Evolutionary conservation across 2,888 invertebrate species (phyloP).

Genomic region (Pyralis farinalis): DNA sequence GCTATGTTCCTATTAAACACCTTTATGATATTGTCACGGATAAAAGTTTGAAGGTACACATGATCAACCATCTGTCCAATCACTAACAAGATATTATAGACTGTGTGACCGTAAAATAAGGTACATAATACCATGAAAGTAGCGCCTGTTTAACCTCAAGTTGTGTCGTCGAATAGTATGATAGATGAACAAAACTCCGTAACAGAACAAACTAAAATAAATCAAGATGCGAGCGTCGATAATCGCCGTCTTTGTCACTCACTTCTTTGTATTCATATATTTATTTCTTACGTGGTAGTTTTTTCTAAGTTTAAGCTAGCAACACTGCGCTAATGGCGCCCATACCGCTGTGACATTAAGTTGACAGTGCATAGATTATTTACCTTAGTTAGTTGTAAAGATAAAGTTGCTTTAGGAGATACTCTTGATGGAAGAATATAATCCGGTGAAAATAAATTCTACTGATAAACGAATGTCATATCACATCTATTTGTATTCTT

Average conservation of each 20-base stretch:
- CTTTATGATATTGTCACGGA: conserved; percentile 46
- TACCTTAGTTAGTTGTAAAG: conserved; percentile 19
- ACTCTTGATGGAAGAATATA: background rate
- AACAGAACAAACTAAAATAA: conserved; percentile 53
- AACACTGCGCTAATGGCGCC: conserved; percentile 47
- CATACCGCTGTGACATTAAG: conserved; percentile 47
- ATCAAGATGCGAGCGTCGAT: conserved; percentile 55
- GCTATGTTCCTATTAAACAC: conserved; percentile 32
- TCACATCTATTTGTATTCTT: too few relatives aligned
- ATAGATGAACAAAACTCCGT: conserved; percentile 52
- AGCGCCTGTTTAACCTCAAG: conserved; percentile 8
- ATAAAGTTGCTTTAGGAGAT: conserved; percentile 8
- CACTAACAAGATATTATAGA: background rate
- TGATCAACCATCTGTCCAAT: conserved; percentile 9
- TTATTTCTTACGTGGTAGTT: conserved; percentile 28
- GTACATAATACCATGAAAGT: conserved; percentile 6
- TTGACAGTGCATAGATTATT: conserved; percentile 36
- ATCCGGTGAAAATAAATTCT: too few relatives aligned
- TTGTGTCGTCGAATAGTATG: conserved; percentile 29
- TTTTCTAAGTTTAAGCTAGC: conserved; percentile 36
- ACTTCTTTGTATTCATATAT: conserved; percentile 41
- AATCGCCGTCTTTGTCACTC: conserved; percentile 59
- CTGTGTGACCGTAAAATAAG: conserved; percentile 3
- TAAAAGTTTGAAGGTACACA: conserved; percentile 25
- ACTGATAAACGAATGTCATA: too few relatives aligned